Conservation (phyloP, 2,797 vertebrate genomes). For the Pseudochaenichthys georgianus region DNA sequence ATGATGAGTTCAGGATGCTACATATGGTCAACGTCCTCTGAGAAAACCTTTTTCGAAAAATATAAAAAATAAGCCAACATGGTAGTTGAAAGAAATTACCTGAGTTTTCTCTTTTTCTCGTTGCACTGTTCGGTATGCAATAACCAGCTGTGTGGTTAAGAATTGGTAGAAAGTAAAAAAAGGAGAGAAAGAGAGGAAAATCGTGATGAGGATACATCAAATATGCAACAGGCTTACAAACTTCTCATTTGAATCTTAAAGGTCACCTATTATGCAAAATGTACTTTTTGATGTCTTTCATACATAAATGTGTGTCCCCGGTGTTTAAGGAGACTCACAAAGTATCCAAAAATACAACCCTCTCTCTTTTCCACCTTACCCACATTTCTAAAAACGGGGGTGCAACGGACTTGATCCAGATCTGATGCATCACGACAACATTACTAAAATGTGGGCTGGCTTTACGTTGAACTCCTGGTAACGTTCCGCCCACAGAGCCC, state of each 20-base stretch:
- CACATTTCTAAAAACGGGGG: too few species aligned
- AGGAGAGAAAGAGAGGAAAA: neutral
- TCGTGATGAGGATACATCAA: neutral
- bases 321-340: too few species aligned
- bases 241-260: neutral
- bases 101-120: conserved; percentile 97
- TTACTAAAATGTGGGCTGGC: too few species aligned
- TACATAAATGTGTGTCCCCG: too few species aligned
- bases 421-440: too few species aligned
- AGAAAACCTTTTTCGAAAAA: neutral
- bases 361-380: too few species aligned
- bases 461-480: too few species aligned
- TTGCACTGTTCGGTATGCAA: conserved; percentile 90
- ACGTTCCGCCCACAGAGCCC: too few species aligned
- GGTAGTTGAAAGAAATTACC: conserved; percentile 78
- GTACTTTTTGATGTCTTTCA: too few species aligned
- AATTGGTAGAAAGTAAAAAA: neutral
- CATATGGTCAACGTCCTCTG: neutral
- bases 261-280: too few species aligned
- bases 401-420: too few species aligned
- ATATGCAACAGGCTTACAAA: neutral
- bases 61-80: neutral
- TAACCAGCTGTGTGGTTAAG: conserved; percentile 87
- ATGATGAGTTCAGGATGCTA: conserved; percentile 6
- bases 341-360: too few species aligned